phyloP scores from a whole-genome alignment of 2,797 vertebrate genomes.

The Potorous gilbertii region DNA sequence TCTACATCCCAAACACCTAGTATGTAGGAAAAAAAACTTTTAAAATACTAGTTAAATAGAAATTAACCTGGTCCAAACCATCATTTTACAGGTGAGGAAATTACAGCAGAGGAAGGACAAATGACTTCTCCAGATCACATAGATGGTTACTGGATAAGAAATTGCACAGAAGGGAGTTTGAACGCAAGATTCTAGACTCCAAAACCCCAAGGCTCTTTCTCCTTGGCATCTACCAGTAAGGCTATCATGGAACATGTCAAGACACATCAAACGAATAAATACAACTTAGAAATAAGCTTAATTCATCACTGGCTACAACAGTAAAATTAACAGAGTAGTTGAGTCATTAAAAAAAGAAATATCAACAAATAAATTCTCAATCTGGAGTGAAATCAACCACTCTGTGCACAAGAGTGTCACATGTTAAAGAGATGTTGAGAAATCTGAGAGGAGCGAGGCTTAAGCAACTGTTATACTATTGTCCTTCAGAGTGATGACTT shows the following conservation, averaged over 20 bases:
- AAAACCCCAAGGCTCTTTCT: not conserved
- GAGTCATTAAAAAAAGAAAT: not conserved
- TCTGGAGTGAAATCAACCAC: not conserved
- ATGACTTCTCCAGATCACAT: not conserved
- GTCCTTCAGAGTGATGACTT: not conserved
- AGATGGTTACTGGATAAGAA: not conserved
- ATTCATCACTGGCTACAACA: not conserved
- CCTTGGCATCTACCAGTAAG: not conserved
- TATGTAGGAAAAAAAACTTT: not conserved
- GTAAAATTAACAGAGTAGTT: not conserved
- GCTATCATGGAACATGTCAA: not conserved
- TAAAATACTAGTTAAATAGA: not conserved
- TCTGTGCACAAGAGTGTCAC: conserved; percentile 10
- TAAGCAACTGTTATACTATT: not conserved
- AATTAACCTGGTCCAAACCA: not conserved
- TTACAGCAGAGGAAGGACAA: not conserved
- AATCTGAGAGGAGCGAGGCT: not conserved
- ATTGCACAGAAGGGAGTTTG: not conserved
- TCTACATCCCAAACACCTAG: not conserved
- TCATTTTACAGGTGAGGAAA: not conserved
- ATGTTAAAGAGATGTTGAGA: not conserved
- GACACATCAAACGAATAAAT: not conserved
- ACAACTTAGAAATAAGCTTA: not conserved
- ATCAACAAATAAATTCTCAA: conserved; percentile 7
- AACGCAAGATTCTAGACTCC: not conserved